Evolutionary conservation across 2,113 vertebrate genomes (phyloP).

Genomic region (Phyllopteryx taeniolatus): DNA sequence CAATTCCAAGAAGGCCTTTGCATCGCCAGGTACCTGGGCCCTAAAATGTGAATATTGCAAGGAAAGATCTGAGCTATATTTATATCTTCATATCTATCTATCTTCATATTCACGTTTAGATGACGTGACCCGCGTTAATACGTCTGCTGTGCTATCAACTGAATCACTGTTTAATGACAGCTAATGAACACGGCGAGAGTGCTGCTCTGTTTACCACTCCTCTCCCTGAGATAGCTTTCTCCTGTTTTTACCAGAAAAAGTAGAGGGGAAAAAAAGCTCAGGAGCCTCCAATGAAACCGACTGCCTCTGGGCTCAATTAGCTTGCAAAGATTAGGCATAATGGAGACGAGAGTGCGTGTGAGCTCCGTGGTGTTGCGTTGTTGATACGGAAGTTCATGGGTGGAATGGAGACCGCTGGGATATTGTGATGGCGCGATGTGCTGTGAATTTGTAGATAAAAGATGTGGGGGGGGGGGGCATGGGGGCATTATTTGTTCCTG

Average conservation of each 20-base stretch:
- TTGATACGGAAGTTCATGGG: conserved; percentile 10
- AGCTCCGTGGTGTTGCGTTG: conserved; percentile 28
- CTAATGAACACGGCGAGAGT: conserved; percentile 71
- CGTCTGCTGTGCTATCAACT: conserved; percentile 37
- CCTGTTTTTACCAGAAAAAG: conserved; percentile 29
- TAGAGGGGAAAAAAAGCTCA: conserved; percentile 37
- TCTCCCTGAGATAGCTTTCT: conserved; percentile 51
- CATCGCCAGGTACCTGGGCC: neutral
- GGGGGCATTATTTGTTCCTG: neutral
- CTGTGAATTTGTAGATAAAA: conserved; percentile 21
- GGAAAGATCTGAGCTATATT: conserved; percentile 43
- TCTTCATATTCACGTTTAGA: conserved; percentile 47
- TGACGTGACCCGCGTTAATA: conserved; percentile 42
- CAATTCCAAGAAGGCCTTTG: neutral
- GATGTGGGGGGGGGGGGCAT: neutral
- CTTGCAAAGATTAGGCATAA: conserved; percentile 64
- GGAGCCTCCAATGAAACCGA: conserved; percentile 60
- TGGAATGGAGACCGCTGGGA: conserved; percentile 15
- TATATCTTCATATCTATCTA: conserved; percentile 36
- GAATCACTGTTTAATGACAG: conserved; percentile 68
- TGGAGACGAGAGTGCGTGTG: conserved; percentile 53
- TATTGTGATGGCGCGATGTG: conserved; percentile 3
- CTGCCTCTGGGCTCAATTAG: conserved; percentile 71
- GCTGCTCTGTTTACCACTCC: conserved; percentile 64
- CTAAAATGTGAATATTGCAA: conserved; percentile 8